A percentile compares a stretch with the other conserved stretches of the same genome.
phyloP scores from a whole-genome alignment of 2,888 invertebrate genomes.

The Scrobipalpa costella region DNA sequence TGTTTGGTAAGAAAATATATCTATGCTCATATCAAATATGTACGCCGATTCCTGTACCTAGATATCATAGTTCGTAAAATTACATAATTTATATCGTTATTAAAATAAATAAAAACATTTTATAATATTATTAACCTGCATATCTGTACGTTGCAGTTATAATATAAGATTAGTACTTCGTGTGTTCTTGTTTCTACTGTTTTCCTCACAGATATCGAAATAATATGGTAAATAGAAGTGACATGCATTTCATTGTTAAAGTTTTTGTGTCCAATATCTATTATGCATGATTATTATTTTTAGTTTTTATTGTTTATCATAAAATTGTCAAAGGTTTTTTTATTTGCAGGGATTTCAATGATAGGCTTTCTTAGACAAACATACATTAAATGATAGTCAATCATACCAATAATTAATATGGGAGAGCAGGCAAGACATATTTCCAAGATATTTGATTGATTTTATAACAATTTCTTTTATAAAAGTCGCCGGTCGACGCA shows the following conservation, averaged over 20 bases:
- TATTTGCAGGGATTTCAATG: too few species aligned
- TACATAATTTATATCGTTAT: not conserved
- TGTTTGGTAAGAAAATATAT: not conserved
- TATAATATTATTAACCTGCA: constrained; percentile 7
- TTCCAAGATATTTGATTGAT: too few species aligned
- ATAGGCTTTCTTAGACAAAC: too few species aligned
- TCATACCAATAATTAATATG: too few species aligned
- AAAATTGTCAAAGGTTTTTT: too few species aligned
- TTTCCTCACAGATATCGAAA: constrained; percentile 22
- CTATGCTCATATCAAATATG: constrained; percentile 19
- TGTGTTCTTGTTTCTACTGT: constrained; percentile 24
- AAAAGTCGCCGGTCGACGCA: too few species aligned
- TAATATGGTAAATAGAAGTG: constrained; percentile 15
- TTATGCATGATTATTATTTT: too few species aligned
- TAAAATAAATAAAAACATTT: constrained; percentile 5
- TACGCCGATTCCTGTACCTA: not conserved
- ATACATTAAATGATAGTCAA: too few species aligned
- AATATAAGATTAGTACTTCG: constrained; percentile 25
- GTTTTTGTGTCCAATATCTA: too few species aligned
- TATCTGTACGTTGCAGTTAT: constrained; percentile 1
- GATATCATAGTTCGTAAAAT: constrained; percentile 8
- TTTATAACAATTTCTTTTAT: too few species aligned
- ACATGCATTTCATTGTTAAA: not conserved
- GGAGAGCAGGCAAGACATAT: too few species aligned
- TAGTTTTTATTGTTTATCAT: too few species aligned